Percentiles rank a stretch among this genome's conserved stretches.
These are phyloP conservation scores for Zosterops lateralis DNA, from an alignment of 2,113 vertebrate genomes.

Conservation along the genomic window DNA sequence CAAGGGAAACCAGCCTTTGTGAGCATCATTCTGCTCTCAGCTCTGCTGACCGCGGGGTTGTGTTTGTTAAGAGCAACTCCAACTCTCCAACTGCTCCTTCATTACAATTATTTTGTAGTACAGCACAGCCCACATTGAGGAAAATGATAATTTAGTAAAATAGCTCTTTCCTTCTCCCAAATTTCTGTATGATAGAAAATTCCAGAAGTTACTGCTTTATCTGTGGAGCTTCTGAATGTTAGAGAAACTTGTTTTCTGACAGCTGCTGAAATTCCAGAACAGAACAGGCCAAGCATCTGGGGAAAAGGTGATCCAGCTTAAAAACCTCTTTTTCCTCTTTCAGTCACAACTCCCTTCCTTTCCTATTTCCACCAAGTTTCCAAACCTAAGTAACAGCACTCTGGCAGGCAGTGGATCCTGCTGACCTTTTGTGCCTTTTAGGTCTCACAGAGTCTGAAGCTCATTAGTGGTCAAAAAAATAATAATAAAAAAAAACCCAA, in stretches of 20 bases:
- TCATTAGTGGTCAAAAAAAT: not conserved
- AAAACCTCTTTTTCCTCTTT: not conserved
- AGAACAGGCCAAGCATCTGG: not conserved
- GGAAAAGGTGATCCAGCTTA: not conserved
- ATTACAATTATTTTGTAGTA: not conserved
- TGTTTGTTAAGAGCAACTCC: not conserved
- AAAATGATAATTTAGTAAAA: not conserved
- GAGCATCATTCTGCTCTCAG: not conserved
- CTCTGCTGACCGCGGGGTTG: not conserved
- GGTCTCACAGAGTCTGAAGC: not conserved
- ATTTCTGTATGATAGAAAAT: not conserved
- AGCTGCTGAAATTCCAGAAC: not conserved
- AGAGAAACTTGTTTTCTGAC: not conserved
- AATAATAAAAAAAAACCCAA: not conserved
- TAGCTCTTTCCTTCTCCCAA: not conserved
- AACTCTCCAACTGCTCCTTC: not conserved
- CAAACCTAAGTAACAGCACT: not conserved
- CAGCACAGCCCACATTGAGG: not conserved
- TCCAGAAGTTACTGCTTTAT: not conserved
- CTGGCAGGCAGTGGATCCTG: not conserved
- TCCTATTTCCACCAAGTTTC: not conserved
- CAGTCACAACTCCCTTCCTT: not conserved
- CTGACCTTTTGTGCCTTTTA: not conserved
- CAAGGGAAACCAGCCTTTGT: not conserved
- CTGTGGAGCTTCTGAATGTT: not conserved